Evolutionary conservation across 2,797 vertebrate species (phyloP).

Genomic region (Thunnus albacares): DNA sequence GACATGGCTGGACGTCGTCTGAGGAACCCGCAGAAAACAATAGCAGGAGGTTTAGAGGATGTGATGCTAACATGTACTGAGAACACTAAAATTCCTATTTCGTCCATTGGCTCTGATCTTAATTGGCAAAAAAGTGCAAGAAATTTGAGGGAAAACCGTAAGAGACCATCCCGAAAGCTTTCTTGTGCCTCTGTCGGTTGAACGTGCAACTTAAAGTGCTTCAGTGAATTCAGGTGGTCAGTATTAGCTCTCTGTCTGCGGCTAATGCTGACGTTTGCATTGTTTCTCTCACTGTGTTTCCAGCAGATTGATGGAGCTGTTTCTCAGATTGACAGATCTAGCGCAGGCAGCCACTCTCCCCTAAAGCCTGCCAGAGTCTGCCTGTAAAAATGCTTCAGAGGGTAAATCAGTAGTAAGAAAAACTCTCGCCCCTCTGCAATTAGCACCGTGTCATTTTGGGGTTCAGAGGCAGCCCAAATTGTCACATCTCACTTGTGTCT

Average conservation of each 20-base stretch:
- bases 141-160: background rate
- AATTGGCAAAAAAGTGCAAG: conserved; percentile 3
- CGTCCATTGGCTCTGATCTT: conserved; percentile 1
- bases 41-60: conserved; percentile 14
- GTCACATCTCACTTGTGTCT: conserved; percentile 46
- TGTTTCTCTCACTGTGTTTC: conserved; percentile 43
- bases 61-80: conserved; percentile 8
- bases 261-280: conserved; percentile 54
- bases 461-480: conserved; percentile 44
- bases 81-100: conserved; percentile 10
- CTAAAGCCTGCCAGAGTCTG: conserved; percentile 29
- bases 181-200: background rate
- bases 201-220: background rate
- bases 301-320: conserved; percentile 69
- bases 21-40: conserved; percentile 40
- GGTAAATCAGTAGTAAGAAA: conserved; percentile 50
- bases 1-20: background rate
- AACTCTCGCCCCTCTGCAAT: conserved; percentile 55
- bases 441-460: conserved; percentile 66
- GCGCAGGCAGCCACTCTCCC: conserved; percentile 49
- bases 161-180: background rate
- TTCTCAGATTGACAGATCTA: conserved; percentile 70
- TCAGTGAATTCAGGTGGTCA: conserved; percentile 22
- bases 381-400: conserved; percentile 29
- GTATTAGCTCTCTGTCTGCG: background rate